These are phyloP conservation scores for Aphidius ervi DNA, from an alignment of 1,140 invertebrate species.

Conservation along the genomic window DNA sequence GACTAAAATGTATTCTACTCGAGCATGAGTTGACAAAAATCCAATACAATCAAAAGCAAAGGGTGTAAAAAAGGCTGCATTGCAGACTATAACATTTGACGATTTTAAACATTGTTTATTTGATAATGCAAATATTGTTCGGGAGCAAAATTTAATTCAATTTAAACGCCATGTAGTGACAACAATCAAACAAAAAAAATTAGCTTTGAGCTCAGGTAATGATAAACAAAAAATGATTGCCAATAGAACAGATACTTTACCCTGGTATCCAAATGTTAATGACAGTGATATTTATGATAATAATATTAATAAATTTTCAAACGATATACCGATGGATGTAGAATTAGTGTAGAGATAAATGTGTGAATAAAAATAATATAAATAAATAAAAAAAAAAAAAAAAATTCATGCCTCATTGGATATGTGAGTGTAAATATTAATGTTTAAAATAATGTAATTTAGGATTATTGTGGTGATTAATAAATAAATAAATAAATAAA, in stretches of 20 bases:
- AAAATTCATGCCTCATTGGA: too few species aligned
- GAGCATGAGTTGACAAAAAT: neutral
- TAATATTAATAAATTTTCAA: too few species aligned
- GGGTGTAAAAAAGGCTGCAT: conserved; percentile 17
- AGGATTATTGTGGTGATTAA: too few species aligned
- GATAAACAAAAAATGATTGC: conserved; percentile 13
- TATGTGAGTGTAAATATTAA: too few species aligned
- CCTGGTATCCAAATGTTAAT: neutral
- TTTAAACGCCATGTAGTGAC: conserved; percentile 7
- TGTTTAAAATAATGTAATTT: too few species aligned
- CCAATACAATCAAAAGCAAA: conserved; percentile 17
- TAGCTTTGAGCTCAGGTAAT: conserved; percentile 8
- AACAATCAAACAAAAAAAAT: conserved; percentile 14
- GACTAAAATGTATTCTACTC: conserved; percentile 10
- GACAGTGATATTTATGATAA: too few species aligned
- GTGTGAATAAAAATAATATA: conserved; percentile 1
- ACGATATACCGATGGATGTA: too few species aligned
- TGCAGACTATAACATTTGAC: conserved; percentile 15
- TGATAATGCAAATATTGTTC: neutral
- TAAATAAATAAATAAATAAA: too few species aligned
- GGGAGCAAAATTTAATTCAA: neutral
- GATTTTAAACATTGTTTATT: conserved; percentile 20
- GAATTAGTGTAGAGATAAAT: too few species aligned
- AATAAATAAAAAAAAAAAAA: neutral
- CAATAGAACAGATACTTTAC: conserved; percentile 17